Conservation (phyloP, 2,113 vertebrate species). For the Aramus guarauna region DNA sequence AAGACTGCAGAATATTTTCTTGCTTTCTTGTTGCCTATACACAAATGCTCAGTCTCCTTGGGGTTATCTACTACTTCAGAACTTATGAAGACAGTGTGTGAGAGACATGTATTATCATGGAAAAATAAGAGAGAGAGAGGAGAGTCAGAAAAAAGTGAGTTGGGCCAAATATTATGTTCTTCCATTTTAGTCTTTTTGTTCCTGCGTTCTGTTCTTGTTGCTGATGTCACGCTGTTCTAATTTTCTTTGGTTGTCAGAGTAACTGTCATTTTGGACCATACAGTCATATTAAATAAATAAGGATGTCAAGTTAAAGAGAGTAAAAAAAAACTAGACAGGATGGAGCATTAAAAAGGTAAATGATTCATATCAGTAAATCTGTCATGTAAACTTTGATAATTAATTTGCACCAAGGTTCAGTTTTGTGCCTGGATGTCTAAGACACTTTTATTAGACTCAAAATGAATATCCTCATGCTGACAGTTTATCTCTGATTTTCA, state of each 20-base stretch:
- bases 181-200: background rate
- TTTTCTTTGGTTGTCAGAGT: slow-evolving; percentile 78
- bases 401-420: background rate
- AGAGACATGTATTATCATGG: background rate
- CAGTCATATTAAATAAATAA: slow-evolving; percentile 79
- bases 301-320: slow-evolving; percentile 65
- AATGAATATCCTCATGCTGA: background rate
- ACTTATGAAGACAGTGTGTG: background rate
- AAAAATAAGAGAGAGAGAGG: background rate
- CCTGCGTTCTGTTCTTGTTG: background rate
- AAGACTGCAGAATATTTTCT: background rate
- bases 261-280: slow-evolving; percentile 76
- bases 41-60: background rate
- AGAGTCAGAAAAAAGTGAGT: background rate
- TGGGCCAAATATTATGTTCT: background rate
- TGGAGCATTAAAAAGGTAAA: background rate
- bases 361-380: background rate
- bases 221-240: background rate
- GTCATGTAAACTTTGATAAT: background rate
- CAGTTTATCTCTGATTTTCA: background rate
- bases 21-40: background rate
- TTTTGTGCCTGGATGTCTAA: background rate
- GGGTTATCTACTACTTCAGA: background rate
- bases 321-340: background rate
- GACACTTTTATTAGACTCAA: background rate